Base-by-base conservation (phyloP, 2,888 invertebrate species). In the Amitus sp. region DNA sequence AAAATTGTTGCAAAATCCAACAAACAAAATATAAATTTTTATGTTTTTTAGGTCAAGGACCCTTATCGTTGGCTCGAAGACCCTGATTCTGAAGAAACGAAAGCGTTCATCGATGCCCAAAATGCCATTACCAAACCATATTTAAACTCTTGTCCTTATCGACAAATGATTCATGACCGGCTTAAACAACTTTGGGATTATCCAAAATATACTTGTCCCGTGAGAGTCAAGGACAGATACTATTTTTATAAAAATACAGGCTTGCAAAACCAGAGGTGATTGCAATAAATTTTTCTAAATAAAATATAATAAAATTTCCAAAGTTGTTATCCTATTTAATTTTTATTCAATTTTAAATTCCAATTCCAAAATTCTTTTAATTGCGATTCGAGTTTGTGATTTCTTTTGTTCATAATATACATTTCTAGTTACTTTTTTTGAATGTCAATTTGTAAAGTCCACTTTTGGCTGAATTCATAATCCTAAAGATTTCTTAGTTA, bases 61-160 rank as follows among this genome's bases (percentile, higher is more conserved):
- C 94, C 95, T 0, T 98, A 98, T 82, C 90, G 97, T 53, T 98
- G 97, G 96, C 83, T 99, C 57, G 98, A 99, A 82, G 94, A 98
- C 83, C 96, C 98, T 0, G 96, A 98, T 82, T 87, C 93, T 0
- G 88, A 90, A 58, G 96, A 98, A 82, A 97, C 98, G 1, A 90
- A 93, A 82, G 86, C 87, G 52, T 99, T 93, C 84, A 94, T 98
- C 17, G 91, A 94, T 54, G 90, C 89, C 20, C 94, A 98, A 83
- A 98, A 98, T 85, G 88, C 87, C 39, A 86, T 98, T 40, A 95
- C 96, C 5, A 85, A 87, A 65, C 95, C 96, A 0, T 98, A 89
- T 83, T 84, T 99, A 17, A 88, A 93, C 72, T 86, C 86, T 15
- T 96, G 93, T 73, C 86, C 89, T 0, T 86, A 88, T 45, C 90